A percentile compares a stretch with the other conserved stretches of the same genome.
phyloP scores from a whole-genome alignment of 2,888 invertebrate genomes.

The Fragum sueziense region DNA sequence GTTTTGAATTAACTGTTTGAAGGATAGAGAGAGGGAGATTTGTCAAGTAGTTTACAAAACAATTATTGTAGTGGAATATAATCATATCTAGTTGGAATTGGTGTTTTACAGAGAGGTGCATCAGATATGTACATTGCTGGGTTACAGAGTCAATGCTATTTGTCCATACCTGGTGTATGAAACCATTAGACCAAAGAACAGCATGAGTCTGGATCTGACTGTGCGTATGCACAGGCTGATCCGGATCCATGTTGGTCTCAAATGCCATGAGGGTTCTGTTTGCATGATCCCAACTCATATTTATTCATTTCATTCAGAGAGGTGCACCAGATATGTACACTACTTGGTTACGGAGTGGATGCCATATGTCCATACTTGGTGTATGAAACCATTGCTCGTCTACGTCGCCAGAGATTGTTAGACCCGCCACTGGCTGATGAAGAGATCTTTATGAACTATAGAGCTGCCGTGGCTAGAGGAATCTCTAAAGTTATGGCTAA shows the following conservation, averaged over 20 bases:
- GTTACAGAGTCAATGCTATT: conserved; percentile 98
- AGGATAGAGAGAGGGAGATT: too few relatives aligned
- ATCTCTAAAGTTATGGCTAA: conserved; percentile 98
- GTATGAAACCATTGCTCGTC: conserved; percentile 93
- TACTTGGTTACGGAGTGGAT: conserved; percentile 98
- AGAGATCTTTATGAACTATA: conserved; percentile 90
- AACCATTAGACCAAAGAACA: too few relatives aligned
- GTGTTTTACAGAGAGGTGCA: conserved; percentile 93
- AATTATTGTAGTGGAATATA: too few relatives aligned
- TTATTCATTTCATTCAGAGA: conserved; percentile 83
- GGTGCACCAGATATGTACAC: conserved; percentile 97
- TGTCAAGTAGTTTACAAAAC: too few relatives aligned
- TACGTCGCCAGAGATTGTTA: conserved; percentile 93
- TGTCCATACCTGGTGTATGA: conserved; percentile 99
- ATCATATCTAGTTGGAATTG: too few relatives aligned
- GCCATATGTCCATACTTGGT: conserved; percentile 98
- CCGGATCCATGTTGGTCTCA: too few relatives aligned
- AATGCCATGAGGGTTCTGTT: too few relatives aligned
- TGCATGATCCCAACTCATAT: too few relatives aligned
- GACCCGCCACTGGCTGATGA: conserved; percentile 90
- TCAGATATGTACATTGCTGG: conserved; percentile 96
- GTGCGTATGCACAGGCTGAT: too few relatives aligned
- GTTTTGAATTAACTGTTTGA: too few relatives aligned
- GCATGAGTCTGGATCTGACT: too few relatives aligned
- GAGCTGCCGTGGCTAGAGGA: conserved; percentile 95